Evolutionary conservation across 2,888 invertebrate genomes (phyloP).

Genomic region (Nebria brevicollis): DNA sequence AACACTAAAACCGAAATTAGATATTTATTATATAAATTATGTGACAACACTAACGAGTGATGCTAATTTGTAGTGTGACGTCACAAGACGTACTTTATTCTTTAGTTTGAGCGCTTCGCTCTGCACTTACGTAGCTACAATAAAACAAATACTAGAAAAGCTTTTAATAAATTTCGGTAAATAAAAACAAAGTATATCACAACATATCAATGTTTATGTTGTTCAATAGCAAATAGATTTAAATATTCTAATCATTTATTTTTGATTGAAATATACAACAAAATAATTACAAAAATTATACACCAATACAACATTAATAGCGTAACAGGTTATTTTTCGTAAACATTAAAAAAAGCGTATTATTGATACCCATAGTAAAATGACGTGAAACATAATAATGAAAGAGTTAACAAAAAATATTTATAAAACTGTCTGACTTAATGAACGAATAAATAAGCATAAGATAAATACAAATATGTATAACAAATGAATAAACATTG

Average conservation of each 20-base stretch:
- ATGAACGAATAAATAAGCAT: slow-evolving; percentile 8
- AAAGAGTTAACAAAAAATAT: slow-evolving; percentile 2
- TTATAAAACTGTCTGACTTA: slow-evolving; percentile 7
- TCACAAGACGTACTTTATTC: too few species aligned
- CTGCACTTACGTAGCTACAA: too few species aligned
- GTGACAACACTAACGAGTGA: too few species aligned
- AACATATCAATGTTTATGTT: too few species aligned
- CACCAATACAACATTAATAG: slow-evolving; percentile 38
- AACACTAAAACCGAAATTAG: too few species aligned
- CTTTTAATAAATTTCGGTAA: too few species aligned
- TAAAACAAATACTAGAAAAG: too few species aligned
- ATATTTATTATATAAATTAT: too few species aligned
- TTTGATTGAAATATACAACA: slow-evolving; percentile 28
- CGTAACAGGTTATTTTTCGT: slow-evolving; percentile 12
- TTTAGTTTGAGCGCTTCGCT: too few species aligned
- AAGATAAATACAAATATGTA: slow-evolving; percentile 2
- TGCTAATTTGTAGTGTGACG: too few species aligned
- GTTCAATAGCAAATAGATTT: background rate
- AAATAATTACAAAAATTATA: slow-evolving; percentile 32
- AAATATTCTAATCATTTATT: slow-evolving; percentile 14
- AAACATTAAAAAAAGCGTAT: slow-evolving; percentile 13
- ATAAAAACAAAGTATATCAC: too few species aligned
- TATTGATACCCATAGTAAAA: background rate
- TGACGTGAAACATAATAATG: background rate
- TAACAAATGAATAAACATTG: slow-evolving; percentile 21